A percentile compares a stretch with the other conserved stretches of the same genome.
These are phyloP conservation scores for Callinectes sapidus DNA, from an alignment of 2,888 invertebrate genomes.

Conservation along the genomic window DNA sequence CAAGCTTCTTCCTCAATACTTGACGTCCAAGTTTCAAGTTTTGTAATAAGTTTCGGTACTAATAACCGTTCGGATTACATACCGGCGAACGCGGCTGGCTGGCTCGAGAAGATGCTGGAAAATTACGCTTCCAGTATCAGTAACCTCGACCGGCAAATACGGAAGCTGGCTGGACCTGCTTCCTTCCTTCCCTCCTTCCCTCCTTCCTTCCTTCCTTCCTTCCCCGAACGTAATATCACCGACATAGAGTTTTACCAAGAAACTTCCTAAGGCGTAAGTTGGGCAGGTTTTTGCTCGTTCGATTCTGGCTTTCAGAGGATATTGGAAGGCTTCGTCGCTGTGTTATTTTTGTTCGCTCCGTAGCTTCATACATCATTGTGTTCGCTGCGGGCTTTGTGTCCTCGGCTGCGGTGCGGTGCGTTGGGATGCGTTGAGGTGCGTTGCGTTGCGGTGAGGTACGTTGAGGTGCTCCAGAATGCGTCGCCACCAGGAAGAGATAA, in stretches of 20 bases:
- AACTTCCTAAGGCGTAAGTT: conserved; percentile 34
- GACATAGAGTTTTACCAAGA: conserved; percentile 27
- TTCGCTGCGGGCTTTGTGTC: neutral
- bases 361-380: neutral
- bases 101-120: neutral
- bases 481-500: neutral
- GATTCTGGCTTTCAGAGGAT: conserved; percentile 31
- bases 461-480: neutral
- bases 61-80: conserved; percentile 15
- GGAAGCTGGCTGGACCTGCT: conserved; percentile 4
- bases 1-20: neutral
- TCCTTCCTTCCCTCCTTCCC: neutral
- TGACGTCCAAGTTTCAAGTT: neutral
- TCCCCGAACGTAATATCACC: conserved; percentile 33
- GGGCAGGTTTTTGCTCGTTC: conserved; percentile 26
- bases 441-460: neutral
- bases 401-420: neutral
- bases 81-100: neutral
- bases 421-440: no score
- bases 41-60: neutral
- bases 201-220: no score
- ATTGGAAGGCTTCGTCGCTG: neutral
- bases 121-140: neutral
- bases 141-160: conserved; percentile 15
- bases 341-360: neutral